A percentile compares a stretch with the other conserved stretches of the same genome.
These are phyloP conservation scores for Irena cyanogastra DNA, from an alignment of 2,113 vertebrate species.

Conservation along the genomic window DNA sequence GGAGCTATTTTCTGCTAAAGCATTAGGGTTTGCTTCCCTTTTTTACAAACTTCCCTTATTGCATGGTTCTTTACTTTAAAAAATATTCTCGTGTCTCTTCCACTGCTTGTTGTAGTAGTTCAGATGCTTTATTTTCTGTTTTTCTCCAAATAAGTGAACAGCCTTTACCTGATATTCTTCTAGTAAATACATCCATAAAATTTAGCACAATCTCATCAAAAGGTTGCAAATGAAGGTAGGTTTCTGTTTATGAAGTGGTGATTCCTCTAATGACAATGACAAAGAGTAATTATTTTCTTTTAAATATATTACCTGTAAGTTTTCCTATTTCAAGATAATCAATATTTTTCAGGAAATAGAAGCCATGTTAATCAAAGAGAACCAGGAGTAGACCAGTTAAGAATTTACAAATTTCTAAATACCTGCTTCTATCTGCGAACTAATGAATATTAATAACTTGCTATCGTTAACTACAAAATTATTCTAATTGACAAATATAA, in stretches of 20 bases:
- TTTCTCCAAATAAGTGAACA: not conserved
- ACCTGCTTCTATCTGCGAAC: not conserved
- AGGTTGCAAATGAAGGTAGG: not conserved
- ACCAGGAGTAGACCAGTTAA: not conserved
- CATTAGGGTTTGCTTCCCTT: not conserved
- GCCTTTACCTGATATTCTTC: not conserved
- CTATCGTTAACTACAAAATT: not conserved
- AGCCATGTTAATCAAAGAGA: not conserved
- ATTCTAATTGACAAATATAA: not conserved
- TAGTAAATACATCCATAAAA: not conserved
- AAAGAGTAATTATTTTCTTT: not conserved
- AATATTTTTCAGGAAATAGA: not conserved
- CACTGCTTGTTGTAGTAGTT: not conserved
- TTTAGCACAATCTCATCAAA: not conserved
- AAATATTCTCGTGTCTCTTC: not conserved
- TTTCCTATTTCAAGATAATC: not conserved
- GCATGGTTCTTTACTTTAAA: not conserved
- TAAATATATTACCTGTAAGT: not conserved
- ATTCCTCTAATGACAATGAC: not conserved
- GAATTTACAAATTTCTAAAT: not conserved
- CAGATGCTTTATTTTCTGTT: not conserved
- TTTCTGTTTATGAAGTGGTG: not conserved
- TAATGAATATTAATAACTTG: not conserved
- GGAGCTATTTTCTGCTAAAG: not conserved
- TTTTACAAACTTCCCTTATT: not conserved